Base-by-base conservation (phyloP, 2,797 vertebrate genomes). In the Tympanoctomys barrerae region DNA sequence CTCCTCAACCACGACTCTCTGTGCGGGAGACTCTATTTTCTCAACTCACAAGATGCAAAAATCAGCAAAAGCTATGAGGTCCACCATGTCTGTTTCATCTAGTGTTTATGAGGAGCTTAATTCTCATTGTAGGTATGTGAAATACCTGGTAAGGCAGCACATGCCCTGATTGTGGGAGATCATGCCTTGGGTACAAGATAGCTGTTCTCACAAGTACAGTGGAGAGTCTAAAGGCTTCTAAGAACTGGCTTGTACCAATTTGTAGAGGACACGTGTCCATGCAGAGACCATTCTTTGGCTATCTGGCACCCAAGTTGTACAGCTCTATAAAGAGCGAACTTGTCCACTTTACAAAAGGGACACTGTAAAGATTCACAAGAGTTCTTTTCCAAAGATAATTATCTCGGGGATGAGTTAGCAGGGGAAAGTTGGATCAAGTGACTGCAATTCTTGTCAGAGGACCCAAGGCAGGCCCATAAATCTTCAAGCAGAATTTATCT, bases 401-500 rank as follows among this genome's bases (percentile, higher is more conserved):
- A n/a, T 81, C 46, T 49, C 33, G 18, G 77, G 28, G 28, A 18
- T 49, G 73, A 79, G 77, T 54, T 54, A n/a, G 28, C 31, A 54
- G 18, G 75, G 28, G 7, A 33, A 78, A 52, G 14, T 39, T 86
- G 68, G 64, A 36, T 39, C 86, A 95, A 95, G 59, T 86, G 75
- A 79, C 33, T 19, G 11, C 88, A 94, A 42, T 87, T 87, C 87
- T 39, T 26, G 11, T 70, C 66, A 70, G 62, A 36, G 19, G 19
- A 36, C 78, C 80, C 80, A 96, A 33, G 2, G 85, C 13, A 12
- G 39, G 24, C 18, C 83, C 57, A 19, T 93, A 96, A 95, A 96
- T 95, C 91, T 73, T 31, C 49, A 94, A 86, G 84, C 81, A 64
- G 16, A 61, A 70, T 92, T 94, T 94, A 62, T 96, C 88, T 97